Evolutionary conservation across 2,797 vertebrate species (phyloP).

Genomic region (Oophaga sylvatica): DNA sequence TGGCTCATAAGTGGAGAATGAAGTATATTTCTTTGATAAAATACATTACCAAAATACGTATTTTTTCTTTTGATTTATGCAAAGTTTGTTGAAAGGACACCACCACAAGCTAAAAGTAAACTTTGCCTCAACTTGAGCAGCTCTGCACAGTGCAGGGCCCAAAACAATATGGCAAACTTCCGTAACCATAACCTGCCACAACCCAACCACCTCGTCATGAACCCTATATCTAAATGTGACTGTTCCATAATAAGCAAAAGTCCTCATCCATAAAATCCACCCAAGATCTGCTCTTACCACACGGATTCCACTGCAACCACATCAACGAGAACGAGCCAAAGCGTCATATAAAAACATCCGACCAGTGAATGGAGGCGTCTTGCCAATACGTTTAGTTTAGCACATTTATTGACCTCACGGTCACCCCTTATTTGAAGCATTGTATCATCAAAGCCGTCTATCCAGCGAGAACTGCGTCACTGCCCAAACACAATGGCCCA

Average conservation of each 20-base stretch:
- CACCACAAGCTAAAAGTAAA: not conserved
- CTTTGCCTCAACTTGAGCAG: not conserved
- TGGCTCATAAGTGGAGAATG: too few relatives aligned
- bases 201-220: not conserved
- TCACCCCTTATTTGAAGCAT: not conserved
- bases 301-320: not conserved
- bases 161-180: not conserved
- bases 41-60: too few relatives aligned
- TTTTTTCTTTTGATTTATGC: too few relatives aligned
- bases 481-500: not conserved
- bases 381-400: not conserved
- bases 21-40: too few relatives aligned
- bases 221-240: not conserved
- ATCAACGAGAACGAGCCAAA: not conserved
- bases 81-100: too few relatives aligned
- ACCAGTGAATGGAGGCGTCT: not conserved
- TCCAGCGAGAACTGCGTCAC: not conserved
- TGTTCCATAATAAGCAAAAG: not conserved
- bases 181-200: not conserved
- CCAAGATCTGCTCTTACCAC: not conserved
- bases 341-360: not conserved
- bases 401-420: not conserved
- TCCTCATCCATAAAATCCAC: not conserved
- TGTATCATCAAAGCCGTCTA: not conserved
- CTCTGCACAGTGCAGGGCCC: not conserved